Base-by-base conservation (phyloP, 2,888 invertebrate genomes). In the Cheilosia vernalis region DNA sequence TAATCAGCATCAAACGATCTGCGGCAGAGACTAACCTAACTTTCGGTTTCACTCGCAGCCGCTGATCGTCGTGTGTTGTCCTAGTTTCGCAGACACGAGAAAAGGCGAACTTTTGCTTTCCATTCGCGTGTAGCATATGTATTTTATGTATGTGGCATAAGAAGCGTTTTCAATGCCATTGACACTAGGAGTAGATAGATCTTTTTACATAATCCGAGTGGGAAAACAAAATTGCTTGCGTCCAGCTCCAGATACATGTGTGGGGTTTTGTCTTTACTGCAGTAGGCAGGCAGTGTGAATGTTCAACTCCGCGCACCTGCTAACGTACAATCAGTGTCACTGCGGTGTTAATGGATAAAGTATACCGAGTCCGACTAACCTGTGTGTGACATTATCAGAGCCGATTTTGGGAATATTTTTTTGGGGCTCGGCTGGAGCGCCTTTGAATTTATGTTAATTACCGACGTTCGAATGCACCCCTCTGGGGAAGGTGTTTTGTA, bases 381-480 rank as follows among this genome's bases (percentile, higher is more conserved):
- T 51, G 40, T 27, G 44, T 24, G 44, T 21, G 60, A 55, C 61
- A 58, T 55, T 60, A 60, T 19, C 61, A 67, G 61, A 27, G 64
- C 5, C 40, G 66, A 55, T 70, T 82, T 76, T 77, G 70, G 58
- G 53, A 19, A 6, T 58, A 51, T 21, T 82, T 63, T 69, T 72
- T 72, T 24, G 4, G 69, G 82, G 66, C 61, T 82, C 19, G 77
- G 66, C 72, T 55, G 0, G 15, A 58, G 17, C 6, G 17, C 19
- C 19, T 66, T 53, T 27, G 44, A 37, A 37, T 37, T 70, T 81
- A 82, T 82, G 77, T 72, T 82, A 82, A 82, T 82, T 78, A 82
- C 49, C 82, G 60, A 53, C 19, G 55, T 58, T 73, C 21, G 15
- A 37, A 61, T 40, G 40, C 44, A 33, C 63, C 55, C 63, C 73